Conservation (phyloP, 92 coral and sea anemone genomes). For the Umimayanthus chanpuru region DNA sequence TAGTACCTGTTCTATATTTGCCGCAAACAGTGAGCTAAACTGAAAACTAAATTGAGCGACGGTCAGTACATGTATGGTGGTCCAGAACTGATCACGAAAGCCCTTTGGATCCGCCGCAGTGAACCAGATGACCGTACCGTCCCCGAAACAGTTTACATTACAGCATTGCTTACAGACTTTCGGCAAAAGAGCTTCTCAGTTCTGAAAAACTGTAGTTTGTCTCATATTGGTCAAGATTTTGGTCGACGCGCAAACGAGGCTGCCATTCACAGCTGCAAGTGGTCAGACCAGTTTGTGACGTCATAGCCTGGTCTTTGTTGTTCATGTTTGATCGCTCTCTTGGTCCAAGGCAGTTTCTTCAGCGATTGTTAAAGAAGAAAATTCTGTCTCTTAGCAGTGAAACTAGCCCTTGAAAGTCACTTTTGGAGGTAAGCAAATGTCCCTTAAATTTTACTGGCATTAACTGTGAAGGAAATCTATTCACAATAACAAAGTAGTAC, state of each 20-base stretch:
- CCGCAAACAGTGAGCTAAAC: too few relatives aligned
- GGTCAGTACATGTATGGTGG: too few relatives aligned
- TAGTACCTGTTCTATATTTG: too few relatives aligned
- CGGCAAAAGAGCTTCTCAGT: too few relatives aligned
- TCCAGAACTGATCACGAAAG: too few relatives aligned
- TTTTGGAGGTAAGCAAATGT: constrained; percentile 16
- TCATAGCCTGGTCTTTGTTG: constrained; percentile 48
- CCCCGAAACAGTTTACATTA: too few relatives aligned
- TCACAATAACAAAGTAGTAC: neutral
- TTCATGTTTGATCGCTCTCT: constrained; percentile 4
- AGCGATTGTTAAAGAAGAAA: neutral
- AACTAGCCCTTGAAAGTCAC: constrained; percentile 10
- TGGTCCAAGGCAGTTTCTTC: constrained; percentile 25
- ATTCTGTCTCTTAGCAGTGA: neutral
- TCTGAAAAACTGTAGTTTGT: too few relatives aligned
- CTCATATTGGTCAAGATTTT: too few relatives aligned
- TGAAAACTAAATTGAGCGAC: too few relatives aligned
- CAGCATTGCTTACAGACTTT: too few relatives aligned
- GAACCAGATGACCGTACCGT: too few relatives aligned
- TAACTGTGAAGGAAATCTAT: neutral
- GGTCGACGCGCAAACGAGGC: constrained; percentile 33
- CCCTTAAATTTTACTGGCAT: neutral
- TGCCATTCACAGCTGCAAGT: constrained; percentile 18
- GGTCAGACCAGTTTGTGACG: constrained; percentile 52
- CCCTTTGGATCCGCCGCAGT: too few relatives aligned